Conservation (phyloP, 2,113 vertebrate species). For the Oenanthe melanoleuca region DNA sequence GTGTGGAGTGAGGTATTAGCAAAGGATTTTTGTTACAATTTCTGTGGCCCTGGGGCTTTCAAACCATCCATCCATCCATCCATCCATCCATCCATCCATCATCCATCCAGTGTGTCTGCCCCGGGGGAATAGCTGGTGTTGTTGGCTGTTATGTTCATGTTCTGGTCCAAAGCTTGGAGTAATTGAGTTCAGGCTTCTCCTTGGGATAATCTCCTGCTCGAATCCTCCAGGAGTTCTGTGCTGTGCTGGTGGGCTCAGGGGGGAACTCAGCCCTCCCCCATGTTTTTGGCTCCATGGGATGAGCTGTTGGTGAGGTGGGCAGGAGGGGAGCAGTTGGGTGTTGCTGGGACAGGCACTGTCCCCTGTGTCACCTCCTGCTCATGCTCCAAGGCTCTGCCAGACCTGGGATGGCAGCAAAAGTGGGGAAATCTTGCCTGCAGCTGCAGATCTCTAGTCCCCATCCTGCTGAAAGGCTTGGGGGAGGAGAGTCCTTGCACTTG, state of each 20-base stretch:
- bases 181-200: background rate
- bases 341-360: background rate
- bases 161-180: background rate
- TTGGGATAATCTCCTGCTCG: background rate
- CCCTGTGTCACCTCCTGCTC: background rate
- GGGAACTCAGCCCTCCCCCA: rapidly evolving
- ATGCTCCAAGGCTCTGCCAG: rapidly evolving
- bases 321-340: background rate
- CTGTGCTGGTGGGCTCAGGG: rapidly evolving
- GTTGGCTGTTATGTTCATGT: rapidly evolving
- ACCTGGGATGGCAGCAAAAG: background rate
- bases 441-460: background rate
- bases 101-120: background rate
- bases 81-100: background rate
- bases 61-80: background rate
- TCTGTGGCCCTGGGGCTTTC: background rate
- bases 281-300: rapidly evolving
- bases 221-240: rapidly evolving
- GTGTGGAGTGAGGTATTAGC: background rate
- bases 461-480: rapidly evolving
- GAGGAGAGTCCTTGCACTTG: background rate
- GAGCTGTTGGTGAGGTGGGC: background rate
- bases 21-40: background rate
- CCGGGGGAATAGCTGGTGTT: background rate
- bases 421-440: background rate